These are phyloP conservation scores for Drosophila pectinifera DNA, from an alignment of 1,140 invertebrate genomes.

Conservation along the genomic window DNA sequence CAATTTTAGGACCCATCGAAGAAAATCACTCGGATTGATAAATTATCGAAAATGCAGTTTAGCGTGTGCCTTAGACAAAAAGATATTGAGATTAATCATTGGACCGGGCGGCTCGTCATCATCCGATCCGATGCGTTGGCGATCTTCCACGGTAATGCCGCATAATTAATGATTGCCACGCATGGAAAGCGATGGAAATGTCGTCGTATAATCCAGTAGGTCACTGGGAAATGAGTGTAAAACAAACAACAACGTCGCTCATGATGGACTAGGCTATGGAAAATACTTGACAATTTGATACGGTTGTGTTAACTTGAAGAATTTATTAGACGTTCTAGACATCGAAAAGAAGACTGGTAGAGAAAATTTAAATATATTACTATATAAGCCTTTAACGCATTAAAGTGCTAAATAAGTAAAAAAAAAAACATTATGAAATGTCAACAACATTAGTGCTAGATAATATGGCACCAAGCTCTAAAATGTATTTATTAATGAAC, in stretches of 20 bases:
- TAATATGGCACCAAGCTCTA: not conserved
- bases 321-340: conserved; percentile 11
- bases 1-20: conserved; percentile 52
- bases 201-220: conserved; percentile 52
- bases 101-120: conserved; percentile 42
- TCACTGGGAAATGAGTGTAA: conserved; percentile 27
- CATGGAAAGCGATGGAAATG: conserved; percentile 58
- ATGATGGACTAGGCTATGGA: conserved; percentile 25
- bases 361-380: not conserved
- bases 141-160: conserved; percentile 63
- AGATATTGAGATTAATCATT: conserved; percentile 79
- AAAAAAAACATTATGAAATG: not conserved
- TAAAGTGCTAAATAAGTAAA: not conserved
- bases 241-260: conserved; percentile 8
- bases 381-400: no score
- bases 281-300: conserved; percentile 41
- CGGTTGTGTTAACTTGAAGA: conserved; percentile 10
- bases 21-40: conserved; percentile 60
- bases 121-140: conserved; percentile 63
- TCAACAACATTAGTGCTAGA: not conserved
- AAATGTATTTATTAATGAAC: not conserved
- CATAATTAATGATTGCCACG: conserved; percentile 68
- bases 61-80: conserved; percentile 73
- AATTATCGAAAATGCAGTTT: conserved; percentile 78
- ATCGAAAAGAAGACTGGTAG: not conserved